phyloP scores from a whole-genome alignment of 2,888 invertebrate genomes.

The Lasioglossum lativentre region DNA sequence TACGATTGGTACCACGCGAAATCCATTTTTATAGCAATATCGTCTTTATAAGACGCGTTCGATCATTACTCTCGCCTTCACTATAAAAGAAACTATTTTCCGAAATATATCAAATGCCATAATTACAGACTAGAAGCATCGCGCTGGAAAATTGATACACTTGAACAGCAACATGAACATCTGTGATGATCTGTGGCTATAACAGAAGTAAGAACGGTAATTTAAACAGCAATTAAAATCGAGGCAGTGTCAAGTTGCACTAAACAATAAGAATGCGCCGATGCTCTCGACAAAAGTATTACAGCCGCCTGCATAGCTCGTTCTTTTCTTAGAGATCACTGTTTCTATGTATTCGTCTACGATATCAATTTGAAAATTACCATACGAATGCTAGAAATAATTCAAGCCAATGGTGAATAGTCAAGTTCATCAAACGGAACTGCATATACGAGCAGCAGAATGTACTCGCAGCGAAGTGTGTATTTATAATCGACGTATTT shows the following conservation, averaged over 20 bases:
- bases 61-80: not conserved
- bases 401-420: not conserved
- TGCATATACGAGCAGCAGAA: not conserved
- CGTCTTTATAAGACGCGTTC: not conserved
- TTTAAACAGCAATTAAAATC: not conserved
- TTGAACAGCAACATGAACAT: not conserved
- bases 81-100: not conserved
- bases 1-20: too few species aligned
- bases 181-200: not conserved
- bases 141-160: not conserved
- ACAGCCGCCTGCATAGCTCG: not conserved
- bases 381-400: not conserved
- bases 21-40: too few species aligned
- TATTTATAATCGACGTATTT: conserved; percentile 10
- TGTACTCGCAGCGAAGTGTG: not conserved
- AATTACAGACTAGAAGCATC: not conserved
- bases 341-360: not conserved
- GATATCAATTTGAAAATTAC: not conserved
- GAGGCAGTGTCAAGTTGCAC: not conserved
- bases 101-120: not conserved
- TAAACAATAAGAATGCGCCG: not conserved
- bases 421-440: conserved; percentile 8
- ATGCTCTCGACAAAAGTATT: not conserved
- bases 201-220: not conserved
- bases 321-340: not conserved